Base-by-base conservation (phyloP, 2,797 vertebrate genomes). In the Pyrocephalus nanus region DNA sequence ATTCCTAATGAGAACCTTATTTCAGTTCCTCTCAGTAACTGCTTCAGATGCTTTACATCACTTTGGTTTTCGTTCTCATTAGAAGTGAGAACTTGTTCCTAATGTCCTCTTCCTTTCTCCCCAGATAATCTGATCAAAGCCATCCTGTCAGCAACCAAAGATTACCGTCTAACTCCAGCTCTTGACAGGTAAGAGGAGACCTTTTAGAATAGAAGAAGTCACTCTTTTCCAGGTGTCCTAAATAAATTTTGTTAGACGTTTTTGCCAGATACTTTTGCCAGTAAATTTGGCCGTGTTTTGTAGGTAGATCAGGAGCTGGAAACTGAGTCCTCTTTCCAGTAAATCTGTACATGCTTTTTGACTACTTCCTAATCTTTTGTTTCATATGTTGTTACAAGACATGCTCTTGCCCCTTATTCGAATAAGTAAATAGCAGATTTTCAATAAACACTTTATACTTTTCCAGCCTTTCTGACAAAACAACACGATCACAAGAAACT, bases 91-190 rank as follows among this genome's bases (percentile, higher is more conserved):
- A 73, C 62, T 87, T 78, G 9, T 85, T 93, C 80, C 70, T 93
- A 87, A 96, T 82, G 25, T 72, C 71, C 58, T 90, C 55, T 94
- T 97, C 69, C 75, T 97, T 91, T 97, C 74, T 97, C 85, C 82
- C 72, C 91, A 98, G 98, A 98, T 96, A 98, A 98, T 94, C 96
- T 98, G 90, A 98, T 98, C 96, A 98, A 98, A 98, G 98, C 98
- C 95, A 98, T 98, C 95, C 93, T 98, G 97, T 98, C 98, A 71
- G 98, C 97, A 96, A 98, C 98, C 93, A 98, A 98, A 98, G 97
- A 98, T 96, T 98, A 98, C 84, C 98, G 95, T 90, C 97, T 98
- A 96, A 98, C 98, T 76, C 97, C 98, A 82, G 97, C 97, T 92
- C 97, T 98, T 95, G 98, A 98, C 96, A 98, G 98, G 98, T 98